Conservation (phyloP, 2,888 invertebrate genomes). For the Pherbina coryleti region DNA sequence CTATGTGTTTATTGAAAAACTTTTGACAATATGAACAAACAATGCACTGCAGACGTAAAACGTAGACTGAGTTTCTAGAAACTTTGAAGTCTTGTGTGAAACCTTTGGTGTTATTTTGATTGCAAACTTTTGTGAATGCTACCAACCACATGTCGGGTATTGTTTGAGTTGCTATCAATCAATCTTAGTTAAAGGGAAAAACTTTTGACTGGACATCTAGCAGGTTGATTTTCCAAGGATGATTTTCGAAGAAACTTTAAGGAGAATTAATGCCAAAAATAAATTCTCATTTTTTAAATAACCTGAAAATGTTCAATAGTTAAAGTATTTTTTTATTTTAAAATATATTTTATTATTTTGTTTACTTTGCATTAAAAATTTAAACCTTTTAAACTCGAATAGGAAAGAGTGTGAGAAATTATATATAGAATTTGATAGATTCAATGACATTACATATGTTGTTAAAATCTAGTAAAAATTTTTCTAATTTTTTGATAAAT, state of each 20-base stretch:
- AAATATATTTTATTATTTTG: too few relatives aligned
- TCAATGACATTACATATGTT: not conserved
- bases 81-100: slow-evolving; percentile 15
- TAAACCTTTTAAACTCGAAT: too few relatives aligned
- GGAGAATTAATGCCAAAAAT: too few relatives aligned
- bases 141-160: not conserved
- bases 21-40: slow-evolving; percentile 15
- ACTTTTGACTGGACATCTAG: not conserved
- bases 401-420: too few relatives aligned
- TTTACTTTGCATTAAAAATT: too few relatives aligned
- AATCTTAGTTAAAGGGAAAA: slow-evolving; percentile 11
- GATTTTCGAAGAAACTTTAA: not conserved
- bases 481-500: too few relatives aligned
- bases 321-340: too few relatives aligned
- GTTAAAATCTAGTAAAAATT: too few relatives aligned
- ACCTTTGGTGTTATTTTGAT: slow-evolving; percentile 33
- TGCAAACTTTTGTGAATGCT: slow-evolving; percentile 8
- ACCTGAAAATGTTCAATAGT: too few relatives aligned
- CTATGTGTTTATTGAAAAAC: slow-evolving; percentile 11
- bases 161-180: slow-evolving; percentile 32
- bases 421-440: too few relatives aligned
- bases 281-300: too few relatives aligned
- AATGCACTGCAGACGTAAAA: slow-evolving; percentile 4
- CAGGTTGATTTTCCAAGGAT: not conserved
- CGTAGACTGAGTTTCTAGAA: not conserved